Conservation (phyloP, 2,888 invertebrate genomes). For the Pocota personata region DNA sequence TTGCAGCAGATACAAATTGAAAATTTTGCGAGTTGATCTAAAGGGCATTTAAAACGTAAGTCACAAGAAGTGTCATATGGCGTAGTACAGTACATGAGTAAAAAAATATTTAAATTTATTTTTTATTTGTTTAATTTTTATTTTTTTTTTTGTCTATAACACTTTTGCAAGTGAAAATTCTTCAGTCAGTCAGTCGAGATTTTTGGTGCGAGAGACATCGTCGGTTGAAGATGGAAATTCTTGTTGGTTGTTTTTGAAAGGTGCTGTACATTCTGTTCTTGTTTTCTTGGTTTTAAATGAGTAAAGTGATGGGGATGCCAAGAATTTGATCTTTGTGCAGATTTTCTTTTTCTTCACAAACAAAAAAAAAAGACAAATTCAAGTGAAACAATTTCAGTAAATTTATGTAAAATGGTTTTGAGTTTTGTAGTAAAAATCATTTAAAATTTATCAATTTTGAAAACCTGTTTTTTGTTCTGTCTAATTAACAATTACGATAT, state of each 20-base stretch:
- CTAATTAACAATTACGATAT: neutral
- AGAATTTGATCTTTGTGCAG: conserved; percentile 35
- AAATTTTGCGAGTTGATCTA: conserved; percentile 27
- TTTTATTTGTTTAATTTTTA: conserved; percentile 1
- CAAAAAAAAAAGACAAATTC: neutral
- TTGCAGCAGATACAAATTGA: conserved; percentile 31
- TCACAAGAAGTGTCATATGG: conserved; percentile 35
- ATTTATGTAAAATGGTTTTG: neutral
- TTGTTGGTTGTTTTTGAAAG: conserved; percentile 43
- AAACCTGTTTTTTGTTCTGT: neutral
- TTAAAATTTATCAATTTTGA: neutral
- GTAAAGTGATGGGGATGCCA: conserved; percentile 50
- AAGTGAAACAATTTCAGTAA: neutral
- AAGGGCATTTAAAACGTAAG: conserved; percentile 47
- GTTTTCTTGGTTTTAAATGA: neutral
- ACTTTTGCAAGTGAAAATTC: conserved; percentile 47
- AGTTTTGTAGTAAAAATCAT: neutral
- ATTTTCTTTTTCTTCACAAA: neutral
- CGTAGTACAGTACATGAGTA: conserved; percentile 34
- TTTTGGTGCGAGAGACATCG: conserved; percentile 75
- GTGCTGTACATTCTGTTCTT: conserved; percentile 11
- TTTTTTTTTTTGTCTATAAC: conserved; percentile 4
- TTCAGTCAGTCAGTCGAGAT: conserved; percentile 77
- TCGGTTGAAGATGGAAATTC: conserved; percentile 50
- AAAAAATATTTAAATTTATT: conserved; percentile 9